Base-by-base conservation (phyloP, 2,888 invertebrate species). In the Elmis aenea region DNA sequence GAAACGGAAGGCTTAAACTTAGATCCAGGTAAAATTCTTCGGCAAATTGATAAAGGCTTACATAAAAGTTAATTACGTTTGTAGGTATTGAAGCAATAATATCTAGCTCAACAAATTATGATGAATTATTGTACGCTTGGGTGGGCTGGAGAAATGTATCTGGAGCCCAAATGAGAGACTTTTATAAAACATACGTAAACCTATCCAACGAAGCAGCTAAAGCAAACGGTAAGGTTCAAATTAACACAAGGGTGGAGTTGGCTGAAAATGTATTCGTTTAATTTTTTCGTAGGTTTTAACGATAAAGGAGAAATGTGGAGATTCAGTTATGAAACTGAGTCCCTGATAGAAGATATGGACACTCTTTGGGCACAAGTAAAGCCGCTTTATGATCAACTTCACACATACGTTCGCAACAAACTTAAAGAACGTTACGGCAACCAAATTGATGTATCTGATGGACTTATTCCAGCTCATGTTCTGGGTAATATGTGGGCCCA, bases 401-500 rank as follows among this genome's bases (percentile, higher is more conserved):
- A 82, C 53, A 70, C 73, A 22, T 83, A 78, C 54, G 79, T 81
- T 0, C 65, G 76, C 47, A 61, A 59, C 14, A 79, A 78, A 55
- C 58, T 84, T 16, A 72, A 67, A 47, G 31, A 54, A 0, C 50
- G 58, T 15, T 81, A 80, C 50, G 72, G 70, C 18, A 64, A 71
- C 6, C 66, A 71, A 30, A 58, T 72, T 2, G 58, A 64, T 11
- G 54, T 51, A 13, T 62, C 65, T 4, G 69, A 74, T 33, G 74
- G 74, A 6, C 63, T 73, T 2, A 77, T 85, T 42, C 84, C 84
- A 1, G 83, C 82, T 1, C 83, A 85, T 64, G 58, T 85, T 38
- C 16, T 59, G 79, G 80, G 80, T 18, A 80, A 79, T 47, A 68
- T 80, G 59, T 80, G 81, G 79, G 77, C 77, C 2, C 79, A 81